These are phyloP conservation scores for Cryptotis parvus DNA, from an alignment of 2,113 vertebrate species.

Conservation along the genomic window DNA sequence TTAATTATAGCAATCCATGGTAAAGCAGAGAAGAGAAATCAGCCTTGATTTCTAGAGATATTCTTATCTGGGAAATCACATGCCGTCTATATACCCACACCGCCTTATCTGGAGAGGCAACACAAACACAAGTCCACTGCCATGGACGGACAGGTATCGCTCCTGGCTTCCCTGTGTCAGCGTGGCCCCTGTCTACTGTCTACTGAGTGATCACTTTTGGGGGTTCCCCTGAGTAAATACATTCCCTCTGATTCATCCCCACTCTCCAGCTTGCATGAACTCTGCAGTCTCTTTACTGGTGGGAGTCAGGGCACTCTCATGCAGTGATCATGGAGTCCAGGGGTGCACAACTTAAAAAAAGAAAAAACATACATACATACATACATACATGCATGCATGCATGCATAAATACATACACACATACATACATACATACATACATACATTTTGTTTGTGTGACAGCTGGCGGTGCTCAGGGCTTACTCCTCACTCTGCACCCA, in stretches of 20 bases:
- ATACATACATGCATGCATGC: no score
- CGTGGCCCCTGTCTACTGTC: background rate
- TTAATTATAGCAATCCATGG: conserved; percentile 78
- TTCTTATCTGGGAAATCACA: conserved; percentile 73
- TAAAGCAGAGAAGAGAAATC: conserved; percentile 75
- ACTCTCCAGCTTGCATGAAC: no score
- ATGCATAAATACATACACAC: no score
- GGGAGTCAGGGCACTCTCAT: no score
- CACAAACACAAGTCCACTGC: conserved; percentile 27
- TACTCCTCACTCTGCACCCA: no score
- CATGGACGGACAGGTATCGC: background rate
- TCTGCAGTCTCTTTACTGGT: no score
- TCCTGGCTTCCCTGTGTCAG: background rate
- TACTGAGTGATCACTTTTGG: background rate
- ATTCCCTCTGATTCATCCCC: background rate
- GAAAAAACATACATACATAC: no score
- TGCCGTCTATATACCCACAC: conserved; percentile 25
- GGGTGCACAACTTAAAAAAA: no score
- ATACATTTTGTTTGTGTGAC: no score
- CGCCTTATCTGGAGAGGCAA: conserved; percentile 60
- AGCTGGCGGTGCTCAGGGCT: no score
- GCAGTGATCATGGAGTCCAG: no score
- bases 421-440: no score
- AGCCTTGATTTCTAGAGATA: conserved; percentile 76
- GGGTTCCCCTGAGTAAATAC: background rate